phyloP scores from a whole-genome alignment of 1,140 invertebrate genomes.

The Acromyrmex heyeri region DNA sequence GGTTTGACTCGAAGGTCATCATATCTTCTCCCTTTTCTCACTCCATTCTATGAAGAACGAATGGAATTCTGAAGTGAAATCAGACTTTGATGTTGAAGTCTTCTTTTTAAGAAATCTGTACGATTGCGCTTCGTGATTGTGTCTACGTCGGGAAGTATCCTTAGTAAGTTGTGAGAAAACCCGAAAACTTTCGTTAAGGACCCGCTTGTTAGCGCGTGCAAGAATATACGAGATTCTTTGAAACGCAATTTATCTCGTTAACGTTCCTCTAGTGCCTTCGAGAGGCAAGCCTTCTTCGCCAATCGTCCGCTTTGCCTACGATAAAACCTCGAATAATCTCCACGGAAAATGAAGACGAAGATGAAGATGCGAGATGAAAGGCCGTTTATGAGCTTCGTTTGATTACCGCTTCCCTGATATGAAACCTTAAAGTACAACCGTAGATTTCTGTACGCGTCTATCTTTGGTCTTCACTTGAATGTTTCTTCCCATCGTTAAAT shows the following conservation, averaged over 20 bases:
- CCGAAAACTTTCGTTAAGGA: conserved; percentile 5
- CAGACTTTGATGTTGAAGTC: neutral
- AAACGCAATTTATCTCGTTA: conserved; percentile 47
- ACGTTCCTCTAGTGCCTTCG: conserved; percentile 14
- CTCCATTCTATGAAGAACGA: neutral
- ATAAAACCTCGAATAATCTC: conserved; percentile 33
- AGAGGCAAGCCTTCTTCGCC: conserved; percentile 4
- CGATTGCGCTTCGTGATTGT: conserved; percentile 12
- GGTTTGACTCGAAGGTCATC: conserved; percentile 14
- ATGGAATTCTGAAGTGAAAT: neutral
- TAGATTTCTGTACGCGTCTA: conserved; percentile 47
- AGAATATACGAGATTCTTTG: conserved; percentile 2
- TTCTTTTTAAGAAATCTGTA: neutral
- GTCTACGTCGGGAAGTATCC: neutral
- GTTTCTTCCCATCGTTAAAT: conserved; percentile 38
- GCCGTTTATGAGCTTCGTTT: conserved; percentile 38
- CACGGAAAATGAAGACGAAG: conserved; percentile 48
- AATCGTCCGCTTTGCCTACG: neutral
- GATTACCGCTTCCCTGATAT: conserved; percentile 53
- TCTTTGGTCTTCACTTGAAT: conserved; percentile 42
- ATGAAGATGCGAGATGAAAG: conserved; percentile 56
- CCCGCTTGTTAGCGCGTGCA: conserved; percentile 1
- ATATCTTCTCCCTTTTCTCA: neutral
- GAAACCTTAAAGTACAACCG: conserved; percentile 19
- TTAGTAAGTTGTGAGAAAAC: neutral